phyloP scores from a whole-genome alignment of 2,113 vertebrate species.

The Tichodroma muraria region DNA sequence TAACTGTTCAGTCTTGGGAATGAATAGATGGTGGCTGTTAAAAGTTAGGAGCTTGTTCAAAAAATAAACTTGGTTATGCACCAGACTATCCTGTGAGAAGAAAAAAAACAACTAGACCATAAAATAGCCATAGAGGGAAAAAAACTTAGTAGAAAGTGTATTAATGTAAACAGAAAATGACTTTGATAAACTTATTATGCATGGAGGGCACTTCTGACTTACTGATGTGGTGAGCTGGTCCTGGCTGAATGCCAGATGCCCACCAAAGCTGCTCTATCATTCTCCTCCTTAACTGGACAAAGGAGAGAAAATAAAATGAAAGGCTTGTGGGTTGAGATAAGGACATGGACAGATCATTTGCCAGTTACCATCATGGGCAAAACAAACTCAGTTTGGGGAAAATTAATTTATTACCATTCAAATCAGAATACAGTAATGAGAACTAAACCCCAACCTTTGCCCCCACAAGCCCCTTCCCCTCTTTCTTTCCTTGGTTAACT shows the following conservation, averaged over 20 bases:
- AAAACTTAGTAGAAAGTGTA: background rate
- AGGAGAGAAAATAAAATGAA: background rate
- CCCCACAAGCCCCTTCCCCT: background rate
- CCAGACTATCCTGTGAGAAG: background rate
- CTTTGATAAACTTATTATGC: background rate
- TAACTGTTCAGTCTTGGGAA: background rate
- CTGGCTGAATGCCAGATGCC: background rate
- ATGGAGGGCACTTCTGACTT: background rate
- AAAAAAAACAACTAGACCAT: background rate
- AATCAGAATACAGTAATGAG: background rate
- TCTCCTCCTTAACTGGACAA: background rate
- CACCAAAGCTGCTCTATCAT: background rate
- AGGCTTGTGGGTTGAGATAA: background rate
- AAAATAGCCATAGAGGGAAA: background rate
- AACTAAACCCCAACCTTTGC: background rate
- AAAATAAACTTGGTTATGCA: background rate
- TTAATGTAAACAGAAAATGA: background rate
- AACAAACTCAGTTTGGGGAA: background rate
- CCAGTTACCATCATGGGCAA: background rate
- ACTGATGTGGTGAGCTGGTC: background rate
- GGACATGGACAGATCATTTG: background rate
- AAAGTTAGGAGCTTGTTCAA: background rate
- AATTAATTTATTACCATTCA: background rate
- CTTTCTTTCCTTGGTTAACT: background rate
- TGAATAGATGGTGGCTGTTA: background rate